phyloP scores from a whole-genome alignment of 2,113 vertebrate genomes.

The Epinephelus fuscoguttatus region DNA sequence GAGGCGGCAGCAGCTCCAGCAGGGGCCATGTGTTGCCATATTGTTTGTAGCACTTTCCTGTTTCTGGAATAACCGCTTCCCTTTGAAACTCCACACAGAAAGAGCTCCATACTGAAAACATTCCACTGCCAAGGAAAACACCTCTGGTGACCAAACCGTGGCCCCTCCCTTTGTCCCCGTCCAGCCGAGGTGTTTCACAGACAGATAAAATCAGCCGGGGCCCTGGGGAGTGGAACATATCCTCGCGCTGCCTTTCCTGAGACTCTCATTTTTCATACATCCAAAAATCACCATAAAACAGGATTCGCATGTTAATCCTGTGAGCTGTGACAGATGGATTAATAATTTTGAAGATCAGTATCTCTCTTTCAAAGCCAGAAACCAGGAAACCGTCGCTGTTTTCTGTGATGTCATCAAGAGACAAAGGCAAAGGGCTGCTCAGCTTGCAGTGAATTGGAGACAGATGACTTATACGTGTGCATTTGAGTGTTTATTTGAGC shows the following conservation, averaged over 20 bases:
- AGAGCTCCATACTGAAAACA: constrained; percentile 78
- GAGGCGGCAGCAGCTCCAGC: constrained; percentile 54
- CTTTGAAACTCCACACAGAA: constrained; percentile 76
- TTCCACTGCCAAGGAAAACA: constrained; percentile 87
- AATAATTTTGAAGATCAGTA: constrained; percentile 31
- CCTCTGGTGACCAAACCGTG: constrained; percentile 75
- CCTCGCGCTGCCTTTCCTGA: constrained; percentile 42
- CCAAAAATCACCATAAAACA: constrained; percentile 35
- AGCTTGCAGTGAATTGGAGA: constrained; percentile 42
- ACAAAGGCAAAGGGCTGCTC: constrained; percentile 24
- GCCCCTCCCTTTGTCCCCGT: constrained; percentile 75
- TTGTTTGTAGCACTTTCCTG: constrained; percentile 86
- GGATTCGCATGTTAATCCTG: constrained; percentile 38
- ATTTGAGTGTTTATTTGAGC: constrained; percentile 48
- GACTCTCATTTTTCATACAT: constrained; percentile 45
- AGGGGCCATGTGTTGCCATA: constrained; percentile 73
- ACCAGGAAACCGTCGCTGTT: not conserved
- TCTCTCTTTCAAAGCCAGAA: constrained; percentile 19
- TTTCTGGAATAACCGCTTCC: constrained; percentile 81
- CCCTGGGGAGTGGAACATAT: constrained; percentile 61
- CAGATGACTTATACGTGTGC: constrained; percentile 49
- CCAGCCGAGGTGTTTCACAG: constrained; percentile 70
- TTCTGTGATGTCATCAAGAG: constrained; percentile 46
- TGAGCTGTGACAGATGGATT: constrained; percentile 46
- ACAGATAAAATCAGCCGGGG: constrained; percentile 67